A percentile compares a stretch with the other conserved stretches of the same genome.
Evolutionary conservation across 2,113 vertebrate genomes (phyloP).

Genomic region (Clarias magur): DNA sequence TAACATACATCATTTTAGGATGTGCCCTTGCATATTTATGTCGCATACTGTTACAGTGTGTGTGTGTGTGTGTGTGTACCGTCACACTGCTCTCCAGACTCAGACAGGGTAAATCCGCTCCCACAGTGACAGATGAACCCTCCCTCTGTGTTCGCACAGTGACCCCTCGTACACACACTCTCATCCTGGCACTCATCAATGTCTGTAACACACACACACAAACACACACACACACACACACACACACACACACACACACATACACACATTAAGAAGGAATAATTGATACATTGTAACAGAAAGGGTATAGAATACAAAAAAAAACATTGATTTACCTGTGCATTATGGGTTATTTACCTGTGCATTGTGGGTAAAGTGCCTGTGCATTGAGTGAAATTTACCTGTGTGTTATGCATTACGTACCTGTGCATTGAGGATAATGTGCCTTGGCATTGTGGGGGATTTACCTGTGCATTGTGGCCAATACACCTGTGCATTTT

Average conservation of each 20-base stretch:
- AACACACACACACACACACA: background rate
- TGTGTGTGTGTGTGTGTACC: constrained; percentile 69
- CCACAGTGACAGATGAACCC: constrained; percentile 88
- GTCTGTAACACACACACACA: constrained; percentile 71
- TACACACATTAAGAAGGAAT: background rate
- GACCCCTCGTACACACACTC: constrained; percentile 80
- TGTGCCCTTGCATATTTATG: background rate
- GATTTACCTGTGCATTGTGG: background rate
- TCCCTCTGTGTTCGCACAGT: constrained; percentile 88
- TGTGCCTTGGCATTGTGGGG: background rate
- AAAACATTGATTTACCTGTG: background rate
- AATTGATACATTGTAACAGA: background rate
- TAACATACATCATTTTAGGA: background rate
- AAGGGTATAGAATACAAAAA: background rate
- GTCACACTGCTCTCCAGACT: constrained; percentile 84
- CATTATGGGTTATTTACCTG: background rate
- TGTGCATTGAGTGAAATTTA: background rate
- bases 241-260: too few relatives aligned
- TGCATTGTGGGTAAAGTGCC: background rate
- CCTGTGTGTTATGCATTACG: background rate
- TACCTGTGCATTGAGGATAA: background rate
- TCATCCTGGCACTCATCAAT: constrained; percentile 86
- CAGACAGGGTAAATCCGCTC: constrained; percentile 78
- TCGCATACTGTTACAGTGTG: background rate
- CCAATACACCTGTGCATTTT: background rate